A percentile compares a stretch with the other conserved stretches of the same genome.
These are phyloP conservation scores for Potorous gilbertii DNA, from an alignment of 2,797 vertebrate species.

Conservation along the genomic window DNA sequence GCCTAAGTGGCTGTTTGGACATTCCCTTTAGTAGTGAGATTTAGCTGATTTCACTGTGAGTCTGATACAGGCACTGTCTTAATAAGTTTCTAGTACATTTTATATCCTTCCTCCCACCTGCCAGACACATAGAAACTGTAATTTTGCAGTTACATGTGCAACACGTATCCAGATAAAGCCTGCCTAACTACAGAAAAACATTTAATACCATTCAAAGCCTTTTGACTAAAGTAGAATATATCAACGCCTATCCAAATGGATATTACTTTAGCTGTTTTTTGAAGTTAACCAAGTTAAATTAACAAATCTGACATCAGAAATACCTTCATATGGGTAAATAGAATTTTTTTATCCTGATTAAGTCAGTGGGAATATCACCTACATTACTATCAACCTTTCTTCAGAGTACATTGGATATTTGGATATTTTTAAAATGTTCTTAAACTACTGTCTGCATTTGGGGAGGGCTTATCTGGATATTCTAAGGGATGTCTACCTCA, in stretches of 20 bases:
- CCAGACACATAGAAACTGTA: background rate
- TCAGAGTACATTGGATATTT: background rate
- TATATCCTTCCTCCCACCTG: background rate
- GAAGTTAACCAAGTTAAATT: conserved; percentile 9
- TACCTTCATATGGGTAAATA: background rate
- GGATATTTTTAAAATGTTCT: background rate
- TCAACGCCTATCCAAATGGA: background rate
- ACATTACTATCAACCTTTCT: background rate
- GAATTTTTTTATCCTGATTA: background rate
- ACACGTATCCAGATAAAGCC: background rate
- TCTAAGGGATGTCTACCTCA: background rate
- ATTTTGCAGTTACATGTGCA: background rate
- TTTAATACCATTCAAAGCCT: conserved; percentile 35
- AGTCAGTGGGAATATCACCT: background rate
- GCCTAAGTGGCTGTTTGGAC: background rate
- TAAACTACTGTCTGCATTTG: background rate
- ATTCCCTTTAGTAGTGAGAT: background rate
- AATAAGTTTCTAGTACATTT: background rate
- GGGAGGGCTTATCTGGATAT: background rate
- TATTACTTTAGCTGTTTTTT: conserved; percentile 13
- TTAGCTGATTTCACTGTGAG: background rate
- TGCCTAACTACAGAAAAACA: background rate
- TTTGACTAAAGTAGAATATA: conserved; percentile 44
- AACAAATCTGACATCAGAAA: background rate
- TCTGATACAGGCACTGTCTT: background rate